Evolutionary conservation across 2,888 invertebrate genomes (phyloP).

Genomic region (Bellardia bayeri): DNA sequence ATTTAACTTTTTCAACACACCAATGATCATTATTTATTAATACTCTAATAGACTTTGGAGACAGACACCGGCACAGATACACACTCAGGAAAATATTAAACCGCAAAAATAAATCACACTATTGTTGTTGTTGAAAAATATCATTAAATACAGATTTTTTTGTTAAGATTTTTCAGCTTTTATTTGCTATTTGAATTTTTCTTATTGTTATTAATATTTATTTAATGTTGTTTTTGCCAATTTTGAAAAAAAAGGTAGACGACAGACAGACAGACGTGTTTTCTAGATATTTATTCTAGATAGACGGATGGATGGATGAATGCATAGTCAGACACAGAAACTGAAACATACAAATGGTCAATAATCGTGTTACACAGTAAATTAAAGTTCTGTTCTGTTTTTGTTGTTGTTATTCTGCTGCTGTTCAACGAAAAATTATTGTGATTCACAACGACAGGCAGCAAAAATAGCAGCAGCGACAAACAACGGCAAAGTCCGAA

Average conservation of each 20-base stretch:
- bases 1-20: constrained; percentile 45
- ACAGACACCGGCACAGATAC: constrained; percentile 58
- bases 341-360: constrained; percentile 47
- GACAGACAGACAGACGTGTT: constrained; percentile 47
- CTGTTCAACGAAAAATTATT: constrained; percentile 44
- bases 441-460: constrained; percentile 61
- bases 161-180: constrained; percentile 13
- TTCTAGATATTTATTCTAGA: constrained; percentile 46
- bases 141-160: neutral
- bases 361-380: constrained; percentile 66
- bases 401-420: too few relatives aligned
- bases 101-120: constrained; percentile 63
- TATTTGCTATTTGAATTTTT: constrained; percentile 46
- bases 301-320: constrained; percentile 22
- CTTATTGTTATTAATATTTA: constrained; percentile 42
- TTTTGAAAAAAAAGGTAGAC: constrained; percentile 46
- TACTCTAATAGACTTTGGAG: constrained; percentile 57
- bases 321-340: constrained; percentile 24
- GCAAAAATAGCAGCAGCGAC: constrained; percentile 8
- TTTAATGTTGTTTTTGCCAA: constrained; percentile 32
- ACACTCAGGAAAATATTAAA: constrained; percentile 40
- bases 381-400: constrained; percentile 55
- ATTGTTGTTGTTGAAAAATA: constrained; percentile 48
- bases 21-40: constrained; percentile 63
- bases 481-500: constrained; percentile 13